phyloP scores from a whole-genome alignment of 2,888 invertebrate species.

The Caenorhabditis drosophilae region DNA sequence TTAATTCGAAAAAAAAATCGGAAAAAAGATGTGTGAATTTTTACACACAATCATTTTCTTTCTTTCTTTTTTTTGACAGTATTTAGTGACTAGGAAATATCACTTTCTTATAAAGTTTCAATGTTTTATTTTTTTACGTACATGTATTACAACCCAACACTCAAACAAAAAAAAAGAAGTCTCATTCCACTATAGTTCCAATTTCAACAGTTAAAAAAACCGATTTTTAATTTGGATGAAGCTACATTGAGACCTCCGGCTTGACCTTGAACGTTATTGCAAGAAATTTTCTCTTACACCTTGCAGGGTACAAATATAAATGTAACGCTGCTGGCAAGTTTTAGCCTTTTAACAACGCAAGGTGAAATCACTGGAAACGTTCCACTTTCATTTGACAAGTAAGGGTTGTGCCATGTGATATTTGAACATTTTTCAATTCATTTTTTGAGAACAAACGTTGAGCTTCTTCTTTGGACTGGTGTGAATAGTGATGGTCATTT shows the following conservation, averaged over 20 bases:
- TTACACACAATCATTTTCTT: no score
- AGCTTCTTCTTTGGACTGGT: constrained; percentile 59
- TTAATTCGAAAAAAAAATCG: background rate
- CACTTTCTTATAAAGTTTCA: no score
- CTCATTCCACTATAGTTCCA: no score
- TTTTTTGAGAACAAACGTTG: constrained; percentile 60
- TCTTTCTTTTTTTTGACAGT: no score
- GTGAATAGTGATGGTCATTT: constrained; percentile 67
- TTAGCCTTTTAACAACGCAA: constrained; percentile 52
- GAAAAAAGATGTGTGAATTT: no score
- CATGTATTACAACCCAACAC: no score
- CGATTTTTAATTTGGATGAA: no score
- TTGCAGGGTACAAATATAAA: constrained; percentile 64
- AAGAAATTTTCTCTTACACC: background rate
- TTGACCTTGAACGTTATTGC: constrained; percentile 1
- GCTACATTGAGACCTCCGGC: no score
- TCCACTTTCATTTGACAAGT: constrained; percentile 65
- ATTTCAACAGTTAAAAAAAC: no score
- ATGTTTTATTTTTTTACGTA: no score
- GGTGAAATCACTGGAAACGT: constrained; percentile 63
- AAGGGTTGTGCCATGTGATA: background rate
- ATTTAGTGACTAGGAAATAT: no score
- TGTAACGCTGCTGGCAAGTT: constrained; percentile 57
- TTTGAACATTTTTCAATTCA: background rate
- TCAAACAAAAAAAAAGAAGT: no score